Conservation (phyloP, 2,113 vertebrate genomes). For the Proteles cristata region DNA sequence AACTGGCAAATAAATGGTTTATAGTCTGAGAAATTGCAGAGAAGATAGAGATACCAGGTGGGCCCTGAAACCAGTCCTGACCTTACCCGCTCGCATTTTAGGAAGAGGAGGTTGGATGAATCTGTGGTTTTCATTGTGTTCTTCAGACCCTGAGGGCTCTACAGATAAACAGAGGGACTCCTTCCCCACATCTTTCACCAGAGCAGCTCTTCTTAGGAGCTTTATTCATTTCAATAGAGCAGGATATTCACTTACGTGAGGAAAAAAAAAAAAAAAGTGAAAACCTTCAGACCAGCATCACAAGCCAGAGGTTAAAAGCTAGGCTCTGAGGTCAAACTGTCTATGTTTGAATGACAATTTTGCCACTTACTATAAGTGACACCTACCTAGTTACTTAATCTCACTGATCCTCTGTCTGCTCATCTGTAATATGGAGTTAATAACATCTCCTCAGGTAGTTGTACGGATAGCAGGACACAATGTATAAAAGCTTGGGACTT, state of each 20-base stretch:
- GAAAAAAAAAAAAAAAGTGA: fast-evolving
- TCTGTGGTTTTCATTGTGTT: not conserved
- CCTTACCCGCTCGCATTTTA: not conserved
- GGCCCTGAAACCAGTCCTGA: not conserved
- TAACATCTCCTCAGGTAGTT: not conserved
- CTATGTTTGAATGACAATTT: not conserved
- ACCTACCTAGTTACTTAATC: not conserved
- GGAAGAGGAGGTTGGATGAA: not conserved
- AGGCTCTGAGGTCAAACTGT: not conserved
- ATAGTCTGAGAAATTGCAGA: slow-evolving; percentile 12
- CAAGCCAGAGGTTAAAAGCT: not conserved
- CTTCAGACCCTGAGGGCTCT: not conserved
- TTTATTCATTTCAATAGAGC: not conserved
- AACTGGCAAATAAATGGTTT: not conserved
- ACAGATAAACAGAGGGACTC: not conserved
- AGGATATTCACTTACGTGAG: not conserved
- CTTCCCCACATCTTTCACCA: not conserved
- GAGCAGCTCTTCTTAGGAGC: not conserved
- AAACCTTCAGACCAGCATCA: not conserved
- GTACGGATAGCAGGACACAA: not conserved
- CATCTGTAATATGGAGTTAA: not conserved
- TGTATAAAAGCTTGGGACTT: not conserved
- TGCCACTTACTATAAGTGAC: not conserved
- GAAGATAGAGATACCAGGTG: not conserved
- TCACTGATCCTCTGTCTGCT: not conserved